Base-by-base conservation (phyloP, 2,113 vertebrate genomes). In the Dolichallabes microphthalmus region DNA sequence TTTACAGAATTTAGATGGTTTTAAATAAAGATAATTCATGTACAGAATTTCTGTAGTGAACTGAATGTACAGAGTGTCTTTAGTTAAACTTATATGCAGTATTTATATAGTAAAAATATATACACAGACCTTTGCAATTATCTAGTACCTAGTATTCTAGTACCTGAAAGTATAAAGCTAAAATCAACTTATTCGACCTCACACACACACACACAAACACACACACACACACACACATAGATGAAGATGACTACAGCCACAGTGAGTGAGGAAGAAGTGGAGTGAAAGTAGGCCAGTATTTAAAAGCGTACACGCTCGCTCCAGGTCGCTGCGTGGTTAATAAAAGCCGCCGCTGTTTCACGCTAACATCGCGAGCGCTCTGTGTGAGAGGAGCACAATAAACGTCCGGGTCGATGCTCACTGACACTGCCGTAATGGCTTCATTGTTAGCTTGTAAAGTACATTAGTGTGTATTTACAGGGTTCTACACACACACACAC, bases 381-480 rank as follows among this genome's bases (percentile, higher is more conserved):
- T 71, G 69, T 39, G 55, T 19, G 30, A 27, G 80, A 2, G 35
- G 13, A 69, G 58, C 53, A 71, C 81, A 82, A 82, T 71, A 57
- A 82, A 39, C 3, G 13, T 25, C 12, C 52, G 52, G 81, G 68
- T 82, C 66, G 45, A 82, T 82, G 50, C 27, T 32, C 53, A 55
- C 81, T 68, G 80, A 82, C 63, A 12, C 39, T 57, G 66, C 66
- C n/a, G 30, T 82, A 82, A 82, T 82, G 81, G 64, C 66, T 71
- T 82, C 53, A 58, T 82, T 82, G 81, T 82, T 82, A 55, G 30
- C 10, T 82, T 82, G 64, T 82, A 82, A 82, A 82, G 71, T 53
- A 73, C 81, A 82, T 82, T 82, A 82, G 81, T 58, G 80, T 68
- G 80, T 82, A 82, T 71, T 58, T 82, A 71, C 30, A 14, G 30